Percentiles rank a stretch among this genome's conserved stretches.
phyloP scores from a whole-genome alignment of 1,140 invertebrate genomes.

The Ctenoplectra terminalis region DNA sequence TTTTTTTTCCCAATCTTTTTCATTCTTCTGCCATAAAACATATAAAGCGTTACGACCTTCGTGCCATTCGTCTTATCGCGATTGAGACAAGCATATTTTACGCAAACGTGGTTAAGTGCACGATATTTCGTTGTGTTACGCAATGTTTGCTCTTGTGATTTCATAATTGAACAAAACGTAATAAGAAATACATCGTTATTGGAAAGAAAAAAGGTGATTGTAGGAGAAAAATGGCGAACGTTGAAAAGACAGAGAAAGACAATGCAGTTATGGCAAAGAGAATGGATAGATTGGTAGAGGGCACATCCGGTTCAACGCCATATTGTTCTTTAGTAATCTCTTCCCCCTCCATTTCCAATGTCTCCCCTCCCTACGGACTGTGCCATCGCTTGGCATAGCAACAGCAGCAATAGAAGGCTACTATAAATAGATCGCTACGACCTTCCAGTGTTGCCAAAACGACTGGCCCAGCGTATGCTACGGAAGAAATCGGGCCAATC shows the following conservation, averaged over 20 bases:
- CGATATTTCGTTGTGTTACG: constrained; percentile 27
- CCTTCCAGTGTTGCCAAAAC: constrained; percentile 75
- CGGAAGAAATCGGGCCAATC: constrained; percentile 53
- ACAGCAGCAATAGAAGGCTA: constrained; percentile 75
- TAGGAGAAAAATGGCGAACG: not conserved
- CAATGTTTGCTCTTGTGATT: constrained; percentile 32
- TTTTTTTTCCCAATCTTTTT: not conserved
- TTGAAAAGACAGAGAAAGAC: constrained; percentile 33
- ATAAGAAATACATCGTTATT: constrained; percentile 26
- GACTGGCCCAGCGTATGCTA: constrained; percentile 60
- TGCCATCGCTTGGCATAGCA: constrained; percentile 73
- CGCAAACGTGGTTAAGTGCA: not conserved
- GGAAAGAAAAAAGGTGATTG: constrained; percentile 16
- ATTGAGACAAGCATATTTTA: constrained; percentile 4
- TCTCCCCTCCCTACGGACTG: constrained; percentile 25
- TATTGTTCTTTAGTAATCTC: constrained; percentile 70
- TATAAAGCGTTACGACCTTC: not conserved
- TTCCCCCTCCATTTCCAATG: constrained; percentile 35
- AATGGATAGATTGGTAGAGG: constrained; percentile 62
- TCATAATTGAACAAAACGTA: constrained; percentile 40
- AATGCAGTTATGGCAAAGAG: constrained; percentile 45
- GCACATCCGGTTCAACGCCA: constrained; percentile 70
- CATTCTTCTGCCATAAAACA: not conserved
- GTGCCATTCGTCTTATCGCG: not conserved
- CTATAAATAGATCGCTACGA: constrained; percentile 74